phyloP scores from a whole-genome alignment of 2,888 invertebrate species.

The Eristalinus aeneus region DNA sequence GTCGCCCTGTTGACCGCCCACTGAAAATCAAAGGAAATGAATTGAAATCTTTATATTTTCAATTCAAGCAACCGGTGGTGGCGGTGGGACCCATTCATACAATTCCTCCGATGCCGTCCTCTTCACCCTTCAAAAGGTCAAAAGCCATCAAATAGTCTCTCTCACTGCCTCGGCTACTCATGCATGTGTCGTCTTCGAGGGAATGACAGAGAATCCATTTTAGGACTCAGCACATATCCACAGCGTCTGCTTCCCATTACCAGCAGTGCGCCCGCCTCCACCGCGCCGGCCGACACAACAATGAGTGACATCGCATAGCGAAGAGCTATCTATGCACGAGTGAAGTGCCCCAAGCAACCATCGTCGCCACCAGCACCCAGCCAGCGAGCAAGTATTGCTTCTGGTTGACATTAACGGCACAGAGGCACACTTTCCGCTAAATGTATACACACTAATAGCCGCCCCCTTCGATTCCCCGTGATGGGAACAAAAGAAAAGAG shows the following conservation, averaged over 20 bases:
- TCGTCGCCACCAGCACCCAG: not conserved
- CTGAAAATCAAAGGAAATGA: not conserved
- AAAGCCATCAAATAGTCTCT: slow-evolving; percentile 14
- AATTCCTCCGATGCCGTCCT: not conserved
- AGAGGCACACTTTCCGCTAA: slow-evolving; percentile 20
- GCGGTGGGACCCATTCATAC: not conserved
- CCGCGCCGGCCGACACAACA: not conserved
- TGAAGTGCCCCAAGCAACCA: not conserved
- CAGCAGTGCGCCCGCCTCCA: not conserved
- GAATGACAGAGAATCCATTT: slow-evolving; percentile 20
- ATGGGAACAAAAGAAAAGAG: slow-evolving; percentile 28
- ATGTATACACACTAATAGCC: slow-evolving; percentile 14
- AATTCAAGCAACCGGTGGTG: slow-evolving; percentile 38
- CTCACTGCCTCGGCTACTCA: not conserved
- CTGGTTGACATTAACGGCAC: slow-evolving; percentile 43
- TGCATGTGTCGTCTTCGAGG: not conserved
- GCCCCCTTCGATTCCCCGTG: not conserved
- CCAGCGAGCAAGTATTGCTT: slow-evolving; percentile 5
- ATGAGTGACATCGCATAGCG: slow-evolving; percentile 10
- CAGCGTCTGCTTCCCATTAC: not conserved
- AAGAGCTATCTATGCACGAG: slow-evolving; percentile 15
- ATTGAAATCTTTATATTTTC: not conserved
- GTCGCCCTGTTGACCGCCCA: not conserved
- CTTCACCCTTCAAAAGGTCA: slow-evolving; percentile 5
- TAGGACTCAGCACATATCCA: slow-evolving; percentile 18